phyloP scores from a whole-genome alignment of 2,797 vertebrate species.

The Sparidentex hasta region DNA sequence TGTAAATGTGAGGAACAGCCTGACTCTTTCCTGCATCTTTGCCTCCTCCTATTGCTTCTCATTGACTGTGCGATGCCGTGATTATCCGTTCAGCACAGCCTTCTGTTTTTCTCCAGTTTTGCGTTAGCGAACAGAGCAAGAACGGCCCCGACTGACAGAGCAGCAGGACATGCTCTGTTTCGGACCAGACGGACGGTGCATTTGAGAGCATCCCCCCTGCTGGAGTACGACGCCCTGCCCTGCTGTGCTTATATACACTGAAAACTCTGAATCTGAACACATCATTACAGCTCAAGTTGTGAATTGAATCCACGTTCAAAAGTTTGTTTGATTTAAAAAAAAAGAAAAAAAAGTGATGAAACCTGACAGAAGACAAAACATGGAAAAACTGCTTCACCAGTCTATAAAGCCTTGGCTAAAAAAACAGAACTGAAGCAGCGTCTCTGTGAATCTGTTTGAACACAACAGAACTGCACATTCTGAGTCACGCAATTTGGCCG shows the following conservation, averaged over 20 bases:
- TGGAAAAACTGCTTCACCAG: background rate
- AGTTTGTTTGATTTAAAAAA: background rate
- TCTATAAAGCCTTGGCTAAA: background rate
- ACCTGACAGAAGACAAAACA: background rate
- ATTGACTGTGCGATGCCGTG: background rate
- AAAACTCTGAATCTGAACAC: background rate
- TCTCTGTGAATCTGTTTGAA: background rate
- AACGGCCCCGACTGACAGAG: background rate
- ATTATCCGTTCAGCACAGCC: background rate
- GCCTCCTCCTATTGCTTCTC: background rate
- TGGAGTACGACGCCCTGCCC: background rate
- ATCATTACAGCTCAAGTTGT: conserved; percentile 11
- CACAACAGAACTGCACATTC: background rate
- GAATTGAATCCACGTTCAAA: background rate
- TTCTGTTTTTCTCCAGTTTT: background rate
- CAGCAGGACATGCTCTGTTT: background rate
- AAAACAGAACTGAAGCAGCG: background rate
- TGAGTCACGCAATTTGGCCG: background rate
- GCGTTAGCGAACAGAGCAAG: background rate
- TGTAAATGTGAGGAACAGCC: background rate
- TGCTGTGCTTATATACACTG: background rate
- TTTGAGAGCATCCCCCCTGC: background rate
- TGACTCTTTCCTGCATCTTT: background rate
- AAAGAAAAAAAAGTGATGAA: background rate
- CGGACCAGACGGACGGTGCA: background rate